Conservation (phyloP, 1,140 invertebrate species). For the Zophobas morio region DNA sequence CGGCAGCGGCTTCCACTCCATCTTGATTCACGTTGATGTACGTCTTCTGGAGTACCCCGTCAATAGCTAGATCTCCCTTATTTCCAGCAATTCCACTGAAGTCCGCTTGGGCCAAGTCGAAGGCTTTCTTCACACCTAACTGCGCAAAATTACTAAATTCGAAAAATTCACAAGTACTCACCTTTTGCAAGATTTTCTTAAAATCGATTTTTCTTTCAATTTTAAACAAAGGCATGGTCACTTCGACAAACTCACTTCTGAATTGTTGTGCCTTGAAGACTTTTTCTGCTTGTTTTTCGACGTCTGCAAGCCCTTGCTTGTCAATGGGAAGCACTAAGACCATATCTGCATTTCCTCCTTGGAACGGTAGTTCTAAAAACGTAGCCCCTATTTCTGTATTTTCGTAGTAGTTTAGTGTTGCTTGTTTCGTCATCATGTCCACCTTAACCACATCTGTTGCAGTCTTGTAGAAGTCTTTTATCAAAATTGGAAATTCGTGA, state of each 20-base stretch:
- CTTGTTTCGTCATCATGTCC: slow-evolving; percentile 74
- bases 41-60: too few relatives aligned
- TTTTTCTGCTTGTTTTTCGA: not conserved
- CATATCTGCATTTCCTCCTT: not conserved
- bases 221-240: slow-evolving; percentile 4
- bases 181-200: not conserved
- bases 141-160: slow-evolving; percentile 45
- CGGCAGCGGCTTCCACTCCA: too few relatives aligned
- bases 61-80: too few relatives aligned
- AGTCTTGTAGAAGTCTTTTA: slow-evolving; percentile 69
- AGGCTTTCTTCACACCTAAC: slow-evolving; percentile 6
- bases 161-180: too few relatives aligned
- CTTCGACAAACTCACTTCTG: not conserved
- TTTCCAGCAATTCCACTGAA: too few relatives aligned
- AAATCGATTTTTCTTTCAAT: not conserved
- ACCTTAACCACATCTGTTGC: slow-evolving; percentile 68
- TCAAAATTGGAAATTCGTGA: slow-evolving; percentile 67
- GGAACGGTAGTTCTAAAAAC: not conserved
- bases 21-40: too few relatives aligned
- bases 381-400: slow-evolving; percentile 51
- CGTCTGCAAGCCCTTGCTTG: not conserved
- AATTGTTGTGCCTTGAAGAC: not conserved
- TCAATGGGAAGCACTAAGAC: not conserved
- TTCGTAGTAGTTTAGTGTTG: slow-evolving; percentile 70
- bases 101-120: too few relatives aligned